Base-by-base conservation (phyloP, 2,113 vertebrate genomes). In the Galemys pyrenaicus region DNA sequence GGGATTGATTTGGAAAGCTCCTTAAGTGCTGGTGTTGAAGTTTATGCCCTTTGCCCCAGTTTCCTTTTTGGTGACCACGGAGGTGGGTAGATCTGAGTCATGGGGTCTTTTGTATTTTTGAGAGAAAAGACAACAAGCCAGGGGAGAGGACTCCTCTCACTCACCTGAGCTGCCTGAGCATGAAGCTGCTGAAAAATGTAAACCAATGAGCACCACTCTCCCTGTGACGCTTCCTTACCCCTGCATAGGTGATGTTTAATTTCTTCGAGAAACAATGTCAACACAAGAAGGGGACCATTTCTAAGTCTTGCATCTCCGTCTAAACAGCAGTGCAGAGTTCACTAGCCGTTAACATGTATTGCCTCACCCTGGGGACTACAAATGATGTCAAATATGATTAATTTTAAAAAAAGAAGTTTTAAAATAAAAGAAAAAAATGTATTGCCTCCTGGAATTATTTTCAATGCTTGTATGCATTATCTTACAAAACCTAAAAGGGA, bases 401-500 rank as follows among this genome's bases (percentile, higher is more conserved):
- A n/a, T n/a, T n/a, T n/a, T n/a, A n/a, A n/a, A n/a, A n/a, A n/a
- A n/a, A n/a, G n/a, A n/a, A n/a, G n/a, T n/a, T n/a, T n/a, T n/a
- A n/a, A n/a, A n/a, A n/a, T n/a, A n/a, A n/a, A n/a, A n/a, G n/a
- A n/a, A n/a, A n/a, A n/a, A n/a, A n/a, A n/a, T 24, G 49, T 26
- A 80, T 16, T 19, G 44, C 41, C 0, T 1, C 16, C 70, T 80
- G 65, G 73, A 9, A 65, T 7, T 26, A n/a, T 87, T 87, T 60
- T 64, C 78, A 62, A 87, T 89, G 39, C 24, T 62, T 39, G 70
- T 58, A 30, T 54, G 7, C 8, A 73, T 67, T 77, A 62, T 58
- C 58, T 83, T 95, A 41, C 49, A 92, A 90, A 92, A 83, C 19
- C 81, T 70, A 56, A 86, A 73, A 93, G 41, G 30, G 62, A 64